Base-by-base conservation (phyloP, 2,797 vertebrate species). In the Cyprinodon diabolis region DNA sequence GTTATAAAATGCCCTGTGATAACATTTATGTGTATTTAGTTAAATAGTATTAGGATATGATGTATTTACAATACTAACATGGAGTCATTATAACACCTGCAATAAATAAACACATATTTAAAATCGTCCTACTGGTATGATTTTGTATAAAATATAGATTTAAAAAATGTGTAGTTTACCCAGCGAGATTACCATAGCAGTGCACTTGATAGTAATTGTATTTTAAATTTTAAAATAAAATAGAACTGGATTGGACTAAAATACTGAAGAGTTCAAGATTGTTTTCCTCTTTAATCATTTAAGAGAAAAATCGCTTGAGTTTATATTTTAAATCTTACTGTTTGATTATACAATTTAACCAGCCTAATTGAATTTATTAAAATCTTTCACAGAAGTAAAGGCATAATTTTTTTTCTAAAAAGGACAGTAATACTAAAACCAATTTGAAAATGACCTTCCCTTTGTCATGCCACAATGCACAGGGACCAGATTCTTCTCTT, bases 401-500 rank as follows among this genome's bases (percentile, higher is more conserved):
- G 10, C 47, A 52, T 45, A 48, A 37, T 15, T 56, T 72, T 17
- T 67, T 66, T 66, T 68, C 60, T 19, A 62, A 45, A 15, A 6
- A 49, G 43, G 11, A 60, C 37, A 73, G 65, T 37, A 19, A 45
- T 43, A 40, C 68, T 0, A 17, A 13, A 62, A 14, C 63, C 48
- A 48, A 30, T 30, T 30, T 5, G 0, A 77, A 66, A 48, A 1
- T 13, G 25, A 48, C 40, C 25, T 12, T 25, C 37, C 37, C 25
- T n/a, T 21, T 4, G 19, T 71, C 68, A 23, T 49, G 43, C 65
- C 62, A 43, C 69, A 57, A n/a, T 55, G 19, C 68, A 14, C 40
- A 51, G n/a, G 40, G 51, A 63, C 60, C 25, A 84, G 72, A 55
- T 55, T 71, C 13, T 23, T 14, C 45, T 77, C 19, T 14, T 62